These are phyloP conservation scores for Anguilla japonica DNA, from an alignment of 2,113 vertebrate genomes.

Conservation along the genomic window DNA sequence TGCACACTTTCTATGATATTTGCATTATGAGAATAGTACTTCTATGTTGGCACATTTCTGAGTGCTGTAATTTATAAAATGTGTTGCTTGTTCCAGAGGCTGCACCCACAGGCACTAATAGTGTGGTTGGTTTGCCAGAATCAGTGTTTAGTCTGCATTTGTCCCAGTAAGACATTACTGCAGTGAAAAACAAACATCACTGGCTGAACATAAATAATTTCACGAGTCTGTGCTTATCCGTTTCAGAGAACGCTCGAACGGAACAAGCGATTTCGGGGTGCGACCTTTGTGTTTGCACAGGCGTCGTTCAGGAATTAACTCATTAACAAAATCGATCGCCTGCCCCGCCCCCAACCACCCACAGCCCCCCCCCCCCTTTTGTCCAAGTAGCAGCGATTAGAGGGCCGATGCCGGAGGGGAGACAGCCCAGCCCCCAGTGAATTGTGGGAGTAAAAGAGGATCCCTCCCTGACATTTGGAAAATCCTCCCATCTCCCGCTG, in stretches of 20 bases:
- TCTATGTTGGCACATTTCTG: neutral
- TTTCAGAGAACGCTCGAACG: neutral
- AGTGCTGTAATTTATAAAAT: neutral
- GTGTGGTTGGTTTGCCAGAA: neutral
- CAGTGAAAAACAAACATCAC: neutral
- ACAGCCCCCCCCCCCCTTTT: neutral
- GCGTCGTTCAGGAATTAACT: slow-evolving; percentile 22
- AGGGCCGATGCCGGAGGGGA: neutral
- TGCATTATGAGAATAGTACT: neutral
- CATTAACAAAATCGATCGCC: slow-evolving; percentile 24
- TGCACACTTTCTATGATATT: neutral
- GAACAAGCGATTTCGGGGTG: neutral
- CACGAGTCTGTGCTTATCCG: neutral
- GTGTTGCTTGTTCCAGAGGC: neutral
- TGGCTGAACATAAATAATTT: neutral
- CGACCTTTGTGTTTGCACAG: slow-evolving; percentile 2
- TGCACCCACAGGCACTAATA: neutral
- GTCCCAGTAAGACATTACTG: neutral
- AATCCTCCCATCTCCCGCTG: neutral
- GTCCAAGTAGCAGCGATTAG: neutral
- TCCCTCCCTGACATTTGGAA: slow-evolving; percentile 16
- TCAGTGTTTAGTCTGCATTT: neutral
- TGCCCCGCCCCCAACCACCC: neutral
- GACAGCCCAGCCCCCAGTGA: slow-evolving; percentile 7
- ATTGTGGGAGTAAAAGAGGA: slow-evolving; percentile 6